Evolutionary conservation across 2,888 invertebrate genomes (phyloP).

Genomic region (Galerucella nymphaeae): DNA sequence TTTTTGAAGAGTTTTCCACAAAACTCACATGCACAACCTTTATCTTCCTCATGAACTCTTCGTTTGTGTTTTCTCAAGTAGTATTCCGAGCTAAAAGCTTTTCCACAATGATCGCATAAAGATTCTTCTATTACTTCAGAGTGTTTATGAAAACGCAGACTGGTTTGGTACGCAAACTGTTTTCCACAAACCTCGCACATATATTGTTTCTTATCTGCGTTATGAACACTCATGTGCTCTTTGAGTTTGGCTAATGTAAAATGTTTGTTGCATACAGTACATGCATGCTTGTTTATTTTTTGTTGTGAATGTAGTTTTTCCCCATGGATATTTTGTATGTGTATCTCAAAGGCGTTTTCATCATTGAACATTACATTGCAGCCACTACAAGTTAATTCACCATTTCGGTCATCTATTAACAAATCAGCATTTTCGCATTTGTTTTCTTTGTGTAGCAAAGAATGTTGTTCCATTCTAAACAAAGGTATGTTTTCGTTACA

Average conservation of each 20-base stretch:
- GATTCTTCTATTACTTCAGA: background rate
- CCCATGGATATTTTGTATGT: background rate
- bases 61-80: background rate
- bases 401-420: background rate
- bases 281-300: background rate
- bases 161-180: background rate
- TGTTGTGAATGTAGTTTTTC: background rate
- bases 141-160: slow-evolving; percentile 2
- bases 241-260: background rate
- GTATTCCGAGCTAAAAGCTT: background rate
- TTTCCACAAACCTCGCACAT: slow-evolving; percentile 1
- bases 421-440: background rate
- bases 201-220: background rate
- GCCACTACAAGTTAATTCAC: background rate
- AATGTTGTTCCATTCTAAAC: background rate
- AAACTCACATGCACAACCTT: background rate
- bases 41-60: background rate
- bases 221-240: slow-evolving; percentile 1
- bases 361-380: background rate
- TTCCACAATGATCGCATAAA: background rate
- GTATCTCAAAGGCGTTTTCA: background rate
- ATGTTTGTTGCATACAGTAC: background rate
- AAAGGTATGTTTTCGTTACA: background rate
- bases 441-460: background rate
- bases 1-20: background rate